These are phyloP conservation scores for Quiscalus mexicanus DNA, from an alignment of 2,113 vertebrate species.

Conservation along the genomic window DNA sequence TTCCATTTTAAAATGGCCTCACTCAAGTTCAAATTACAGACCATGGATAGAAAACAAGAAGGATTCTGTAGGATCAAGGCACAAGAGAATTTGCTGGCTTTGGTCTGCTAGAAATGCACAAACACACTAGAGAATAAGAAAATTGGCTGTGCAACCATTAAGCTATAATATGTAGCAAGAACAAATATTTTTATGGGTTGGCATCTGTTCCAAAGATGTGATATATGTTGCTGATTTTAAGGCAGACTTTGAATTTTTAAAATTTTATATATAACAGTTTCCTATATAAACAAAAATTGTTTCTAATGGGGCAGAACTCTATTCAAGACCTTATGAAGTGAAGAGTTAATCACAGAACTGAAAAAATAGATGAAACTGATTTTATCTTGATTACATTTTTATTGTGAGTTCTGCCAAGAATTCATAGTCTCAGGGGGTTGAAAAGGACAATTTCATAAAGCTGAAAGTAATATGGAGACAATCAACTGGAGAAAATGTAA, in stretches of 20 bases:
- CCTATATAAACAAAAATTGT: background rate
- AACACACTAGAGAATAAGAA: background rate
- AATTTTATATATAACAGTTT: background rate
- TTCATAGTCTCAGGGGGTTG: background rate
- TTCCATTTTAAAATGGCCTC: background rate
- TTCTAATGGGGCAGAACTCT: background rate
- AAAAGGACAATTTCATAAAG: constrained; percentile 22
- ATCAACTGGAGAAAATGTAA: constrained; percentile 1
- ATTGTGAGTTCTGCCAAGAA: constrained; percentile 5
- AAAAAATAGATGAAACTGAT: background rate
- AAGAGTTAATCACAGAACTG: constrained; percentile 14
- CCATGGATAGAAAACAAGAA: background rate
- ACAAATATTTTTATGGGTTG: background rate
- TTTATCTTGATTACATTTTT: constrained; percentile 33
- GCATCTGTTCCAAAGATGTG: background rate
- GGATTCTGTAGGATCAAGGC: background rate
- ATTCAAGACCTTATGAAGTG: background rate
- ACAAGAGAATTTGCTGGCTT: background rate
- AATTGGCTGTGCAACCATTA: background rate
- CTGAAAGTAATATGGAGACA: constrained; percentile 34
- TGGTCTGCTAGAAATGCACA: background rate
- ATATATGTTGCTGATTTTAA: background rate
- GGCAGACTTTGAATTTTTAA: background rate
- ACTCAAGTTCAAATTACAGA: background rate
- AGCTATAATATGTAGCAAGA: background rate